phyloP scores from a whole-genome alignment of 2,113 vertebrate species.

The Anhinga rufa region DNA sequence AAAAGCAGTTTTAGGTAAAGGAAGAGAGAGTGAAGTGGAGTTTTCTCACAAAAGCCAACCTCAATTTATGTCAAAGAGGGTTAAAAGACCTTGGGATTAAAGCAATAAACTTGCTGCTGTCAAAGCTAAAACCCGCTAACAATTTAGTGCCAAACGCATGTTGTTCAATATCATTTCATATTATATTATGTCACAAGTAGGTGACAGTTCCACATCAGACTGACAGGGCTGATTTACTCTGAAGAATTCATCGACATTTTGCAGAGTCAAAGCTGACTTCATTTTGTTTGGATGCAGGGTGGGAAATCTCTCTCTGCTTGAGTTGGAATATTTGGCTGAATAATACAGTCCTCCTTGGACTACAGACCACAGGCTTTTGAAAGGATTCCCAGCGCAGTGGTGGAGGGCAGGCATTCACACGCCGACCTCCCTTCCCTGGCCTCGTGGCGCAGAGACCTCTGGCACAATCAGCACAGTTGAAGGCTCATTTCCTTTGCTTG shows the following conservation, averaged over 20 bases:
- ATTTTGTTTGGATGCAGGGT: constrained; percentile 77
- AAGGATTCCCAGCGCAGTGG: background rate
- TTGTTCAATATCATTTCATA: constrained; percentile 98
- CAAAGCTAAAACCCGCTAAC: constrained; percentile 95
- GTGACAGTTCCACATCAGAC: constrained; percentile 92
- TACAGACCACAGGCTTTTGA: background rate
- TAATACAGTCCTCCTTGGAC: background rate
- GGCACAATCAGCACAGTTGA: background rate
- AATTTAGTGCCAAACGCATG: constrained; percentile 97
- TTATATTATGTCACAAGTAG: constrained; percentile 91
- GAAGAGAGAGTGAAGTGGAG: constrained; percentile 83
- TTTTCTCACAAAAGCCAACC: constrained; percentile 90
- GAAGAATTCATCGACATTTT: constrained; percentile 88
- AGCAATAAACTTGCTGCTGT: constrained; percentile 98
- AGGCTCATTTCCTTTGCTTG: background rate
- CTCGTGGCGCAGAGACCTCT: background rate
- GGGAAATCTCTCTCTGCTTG: constrained; percentile 73
- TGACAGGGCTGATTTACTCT: constrained; percentile 94
- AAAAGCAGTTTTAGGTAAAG: constrained; percentile 89
- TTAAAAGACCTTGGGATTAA: constrained; percentile 98
- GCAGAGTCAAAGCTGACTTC: constrained; percentile 86
- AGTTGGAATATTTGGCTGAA: constrained; percentile 18
- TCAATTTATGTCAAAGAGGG: constrained; percentile 98
- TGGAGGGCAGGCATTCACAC: background rate
- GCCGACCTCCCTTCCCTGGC: background rate